Evolutionary conservation across 2,113 vertebrate genomes (phyloP).

Genomic region (Xiphias gladius): DNA sequence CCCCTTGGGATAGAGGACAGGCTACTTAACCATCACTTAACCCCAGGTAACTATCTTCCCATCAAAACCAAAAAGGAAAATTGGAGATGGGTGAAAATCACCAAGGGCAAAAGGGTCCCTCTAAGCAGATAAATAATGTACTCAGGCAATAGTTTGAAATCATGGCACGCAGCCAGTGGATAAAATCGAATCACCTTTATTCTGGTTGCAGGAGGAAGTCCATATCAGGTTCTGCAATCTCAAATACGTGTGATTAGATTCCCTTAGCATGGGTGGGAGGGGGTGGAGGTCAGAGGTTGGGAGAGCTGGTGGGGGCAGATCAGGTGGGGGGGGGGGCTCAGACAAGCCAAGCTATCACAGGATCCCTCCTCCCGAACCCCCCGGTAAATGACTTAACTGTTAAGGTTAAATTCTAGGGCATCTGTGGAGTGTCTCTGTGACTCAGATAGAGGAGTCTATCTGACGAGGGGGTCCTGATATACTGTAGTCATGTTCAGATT

Average conservation of each 20-base stretch:
- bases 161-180: constrained; percentile 48
- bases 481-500: constrained; percentile 43
- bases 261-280: constrained; percentile 47
- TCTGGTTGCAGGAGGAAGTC: constrained; percentile 69
- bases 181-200: constrained; percentile 76
- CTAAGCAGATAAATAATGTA: constrained; percentile 80
- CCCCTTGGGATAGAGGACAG: constrained; percentile 13
- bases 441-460: constrained; percentile 28
- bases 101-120: constrained; percentile 71
- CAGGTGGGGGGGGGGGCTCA: constrained; percentile 35
- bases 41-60: constrained; percentile 61
- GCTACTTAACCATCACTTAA: constrained; percentile 70
- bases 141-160: constrained; percentile 60
- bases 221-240: constrained; percentile 69
- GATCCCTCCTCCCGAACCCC: constrained; percentile 8
- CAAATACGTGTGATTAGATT: constrained; percentile 76
- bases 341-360: constrained; percentile 45
- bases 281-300: constrained; percentile 57
- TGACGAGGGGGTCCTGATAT: constrained; percentile 28
- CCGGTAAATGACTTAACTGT: constrained; percentile 67
- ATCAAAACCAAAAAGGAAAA: constrained; percentile 69
- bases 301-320: constrained; percentile 1
- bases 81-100: constrained; percentile 68
- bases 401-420: constrained; percentile 66
- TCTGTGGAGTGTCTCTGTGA: constrained; percentile 52